Evolutionary conservation across 2,888 invertebrate species (phyloP).

Genomic region (Meganola albula): DNA sequence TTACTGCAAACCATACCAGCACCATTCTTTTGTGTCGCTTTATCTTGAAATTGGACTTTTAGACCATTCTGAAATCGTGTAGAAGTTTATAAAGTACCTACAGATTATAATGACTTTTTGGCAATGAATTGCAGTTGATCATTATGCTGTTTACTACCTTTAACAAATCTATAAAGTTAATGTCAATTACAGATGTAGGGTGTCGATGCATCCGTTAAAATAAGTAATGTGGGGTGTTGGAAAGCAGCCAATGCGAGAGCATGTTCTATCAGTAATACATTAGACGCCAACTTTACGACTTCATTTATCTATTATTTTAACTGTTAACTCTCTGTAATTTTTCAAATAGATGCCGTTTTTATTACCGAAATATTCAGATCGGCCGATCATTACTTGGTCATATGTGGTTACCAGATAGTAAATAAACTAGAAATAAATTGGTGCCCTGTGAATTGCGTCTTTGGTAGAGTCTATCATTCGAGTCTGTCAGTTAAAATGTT

Average conservation of each 20-base stretch:
- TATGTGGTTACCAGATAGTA: conserved; percentile 28
- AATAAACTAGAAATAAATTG: conserved; percentile 31
- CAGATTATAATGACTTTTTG: too few species aligned
- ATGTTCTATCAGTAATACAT: conserved; percentile 43
- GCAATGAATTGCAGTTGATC: too few species aligned
- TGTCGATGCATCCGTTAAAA: conserved; percentile 37
- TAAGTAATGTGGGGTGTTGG: conserved; percentile 42
- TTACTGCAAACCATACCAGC: conserved; percentile 13
- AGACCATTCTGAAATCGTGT: too few species aligned
- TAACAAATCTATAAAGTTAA: too few species aligned
- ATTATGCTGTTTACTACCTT: too few species aligned
- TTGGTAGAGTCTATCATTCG: too few species aligned
- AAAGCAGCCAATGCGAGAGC: conserved; percentile 47
- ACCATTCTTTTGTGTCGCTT: conserved; percentile 12
- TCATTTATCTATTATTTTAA: conserved; percentile 53
- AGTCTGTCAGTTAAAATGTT: too few species aligned
- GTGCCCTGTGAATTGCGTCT: too few species aligned
- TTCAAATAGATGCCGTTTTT: conserved; percentile 47
- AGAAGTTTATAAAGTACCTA: too few species aligned
- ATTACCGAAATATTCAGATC: conserved; percentile 42
- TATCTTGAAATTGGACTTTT: too few species aligned
- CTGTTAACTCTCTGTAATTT: conserved; percentile 47
- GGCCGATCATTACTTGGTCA: conserved; percentile 28
- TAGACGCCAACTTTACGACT: conserved; percentile 55
- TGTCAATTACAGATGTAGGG: conserved; percentile 33